phyloP scores from a whole-genome alignment of 2,113 vertebrate genomes.

The Amazona guildingii region DNA sequence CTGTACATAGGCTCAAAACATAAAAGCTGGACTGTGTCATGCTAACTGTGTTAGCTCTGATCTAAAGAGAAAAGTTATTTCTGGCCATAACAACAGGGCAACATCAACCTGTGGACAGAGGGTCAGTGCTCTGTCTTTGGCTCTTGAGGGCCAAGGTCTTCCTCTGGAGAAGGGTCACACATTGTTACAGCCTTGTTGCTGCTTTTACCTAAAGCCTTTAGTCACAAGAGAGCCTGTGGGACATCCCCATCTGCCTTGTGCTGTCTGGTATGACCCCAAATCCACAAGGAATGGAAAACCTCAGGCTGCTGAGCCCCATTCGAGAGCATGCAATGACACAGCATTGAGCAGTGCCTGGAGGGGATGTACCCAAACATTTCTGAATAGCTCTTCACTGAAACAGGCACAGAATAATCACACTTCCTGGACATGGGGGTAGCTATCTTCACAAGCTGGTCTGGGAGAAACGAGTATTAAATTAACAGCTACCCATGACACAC shows the following conservation, averaged over 20 bases:
- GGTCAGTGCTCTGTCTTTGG: background rate
- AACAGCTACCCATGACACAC: background rate
- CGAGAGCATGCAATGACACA: background rate
- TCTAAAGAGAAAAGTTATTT: background rate
- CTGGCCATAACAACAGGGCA: background rate
- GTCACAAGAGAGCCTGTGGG: background rate
- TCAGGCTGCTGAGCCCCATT: background rate
- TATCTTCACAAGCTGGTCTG: background rate
- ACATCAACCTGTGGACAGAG: background rate
- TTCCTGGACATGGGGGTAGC: background rate
- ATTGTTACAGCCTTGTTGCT: background rate
- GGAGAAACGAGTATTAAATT: background rate
- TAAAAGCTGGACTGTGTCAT: background rate
- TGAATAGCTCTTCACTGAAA: background rate
- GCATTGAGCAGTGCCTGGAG: background rate
- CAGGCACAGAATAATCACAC: background rate
- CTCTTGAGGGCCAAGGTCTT: background rate
- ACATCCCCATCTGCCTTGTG: background rate
- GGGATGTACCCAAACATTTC: background rate
- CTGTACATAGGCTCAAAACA: background rate
- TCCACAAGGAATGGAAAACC: background rate
- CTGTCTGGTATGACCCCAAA: background rate
- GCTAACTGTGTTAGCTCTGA: background rate
- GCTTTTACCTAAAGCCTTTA: background rate
- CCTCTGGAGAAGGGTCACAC: background rate